Base-by-base conservation (phyloP, 2,888 invertebrate species). In the Prenolepis imparis region DNA sequence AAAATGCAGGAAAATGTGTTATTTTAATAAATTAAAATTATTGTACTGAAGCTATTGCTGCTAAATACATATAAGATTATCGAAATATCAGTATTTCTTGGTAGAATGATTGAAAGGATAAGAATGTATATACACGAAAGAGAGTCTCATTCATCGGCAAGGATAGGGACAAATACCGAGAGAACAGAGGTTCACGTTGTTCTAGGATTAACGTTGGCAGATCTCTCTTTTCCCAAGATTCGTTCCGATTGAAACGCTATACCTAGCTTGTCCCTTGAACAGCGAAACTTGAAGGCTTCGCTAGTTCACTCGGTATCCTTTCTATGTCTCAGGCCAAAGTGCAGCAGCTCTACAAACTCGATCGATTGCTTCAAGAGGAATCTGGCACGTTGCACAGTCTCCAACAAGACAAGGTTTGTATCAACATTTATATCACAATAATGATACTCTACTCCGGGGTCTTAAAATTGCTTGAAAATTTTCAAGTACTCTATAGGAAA, bases 261-360 rank as follows among this genome's bases (percentile, higher is more conserved):
- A 77, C 83, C 41, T 48, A 11, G 39, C 68, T 21, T 68, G 52
- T 24, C 39, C 75, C 63, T 77, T 78, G 63, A 61, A 32, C 66
- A 52, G 32, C 64, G 84, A 41, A 72, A 80, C 44, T 80, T 32
- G 44, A 64, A 86, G 59, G 32, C 72, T 83, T 84, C 74, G 84
- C n/a, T 85, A 84, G 86, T 82, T 86, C 80, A 84, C 72, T 68
- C 39, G 41, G 18, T 66, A 74, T 64, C 44, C 68, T 52, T 81
- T 84, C 44, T 81, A 52, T 90, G 88, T 94, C 93, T 59, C 92
- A 97, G 96, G 95, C 96, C 93, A 98, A 96, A 96, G 97, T 98
- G 83, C 97, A 96, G 95, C 97, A 96, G 95, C 96, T 96, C 92
- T 98, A 96, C 95, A 97, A 96, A 95, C 96, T 96, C 95, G 98